These are phyloP conservation scores for Tupaia tana DNA, from an alignment of 2,113 vertebrate species.

Conservation along the genomic window DNA sequence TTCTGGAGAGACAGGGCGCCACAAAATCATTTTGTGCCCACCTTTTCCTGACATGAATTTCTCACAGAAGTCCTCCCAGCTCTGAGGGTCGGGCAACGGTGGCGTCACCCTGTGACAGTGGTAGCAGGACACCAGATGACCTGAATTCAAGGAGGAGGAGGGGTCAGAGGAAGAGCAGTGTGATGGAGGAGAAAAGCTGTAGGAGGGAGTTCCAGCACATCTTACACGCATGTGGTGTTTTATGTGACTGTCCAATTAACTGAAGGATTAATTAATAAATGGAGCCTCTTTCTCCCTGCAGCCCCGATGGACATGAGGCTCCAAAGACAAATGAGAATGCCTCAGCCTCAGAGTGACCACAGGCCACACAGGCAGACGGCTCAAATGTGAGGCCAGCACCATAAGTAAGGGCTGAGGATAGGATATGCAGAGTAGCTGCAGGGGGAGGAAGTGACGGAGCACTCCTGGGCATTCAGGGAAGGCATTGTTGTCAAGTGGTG, in stretches of 20 bases:
- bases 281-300: background rate
- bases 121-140: conserved; percentile 91
- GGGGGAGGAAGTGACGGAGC: too few species aligned
- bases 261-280: background rate
- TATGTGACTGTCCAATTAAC: background rate
- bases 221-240: too few species aligned
- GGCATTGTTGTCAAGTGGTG: too few species aligned
- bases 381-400: background rate
- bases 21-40: background rate
- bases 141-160: conserved; percentile 72
- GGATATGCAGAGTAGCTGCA: background rate
- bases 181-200: background rate
- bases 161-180: background rate
- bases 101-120: conserved; percentile 81
- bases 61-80: background rate
- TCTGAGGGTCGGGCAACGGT: background rate
- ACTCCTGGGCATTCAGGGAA: background rate
- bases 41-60: background rate
- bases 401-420: background rate
- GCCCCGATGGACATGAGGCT: background rate
- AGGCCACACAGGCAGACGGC: background rate
- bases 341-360: too few species aligned
- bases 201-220: background rate
- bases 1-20: background rate
- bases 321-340: too few species aligned